Percentiles rank a stretch among this genome's conserved stretches.
Conservation (phyloP, 2,797 vertebrate species). For the Hybognathus amarus region DNA sequence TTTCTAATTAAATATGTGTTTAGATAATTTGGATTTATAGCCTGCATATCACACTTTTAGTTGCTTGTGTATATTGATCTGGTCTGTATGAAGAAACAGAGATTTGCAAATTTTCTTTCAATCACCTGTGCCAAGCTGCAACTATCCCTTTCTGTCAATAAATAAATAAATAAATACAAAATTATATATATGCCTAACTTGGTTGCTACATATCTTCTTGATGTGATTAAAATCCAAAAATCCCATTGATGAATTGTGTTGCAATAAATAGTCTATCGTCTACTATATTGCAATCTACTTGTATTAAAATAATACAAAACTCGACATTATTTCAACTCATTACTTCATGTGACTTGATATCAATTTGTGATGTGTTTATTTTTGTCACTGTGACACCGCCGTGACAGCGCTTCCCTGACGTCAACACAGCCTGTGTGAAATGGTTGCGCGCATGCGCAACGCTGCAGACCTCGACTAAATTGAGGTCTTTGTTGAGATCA, state of each 20-base stretch:
- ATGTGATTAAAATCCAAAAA: neutral
- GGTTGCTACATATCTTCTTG: neutral
- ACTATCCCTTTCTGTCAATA: too few relatives aligned
- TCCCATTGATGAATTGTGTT: neutral
- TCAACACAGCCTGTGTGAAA: slow-evolving; percentile 63
- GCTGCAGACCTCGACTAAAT: slow-evolving; percentile 19
- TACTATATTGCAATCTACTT: neutral
- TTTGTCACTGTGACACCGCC: slow-evolving; percentile 8
- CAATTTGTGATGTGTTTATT: neutral
- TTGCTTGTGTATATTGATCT: neutral
- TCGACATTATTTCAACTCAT: neutral
- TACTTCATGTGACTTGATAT: neutral
- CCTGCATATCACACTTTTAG: neutral
- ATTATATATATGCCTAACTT: neutral
- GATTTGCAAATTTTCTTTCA: neutral
- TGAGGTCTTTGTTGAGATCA: slow-evolving; percentile 69
- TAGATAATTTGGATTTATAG: neutral
- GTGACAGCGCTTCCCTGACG: slow-evolving; percentile 59
- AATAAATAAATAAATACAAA: too few relatives aligned
- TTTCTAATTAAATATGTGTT: neutral
- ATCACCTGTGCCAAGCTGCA: neutral
- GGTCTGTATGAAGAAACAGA: neutral
- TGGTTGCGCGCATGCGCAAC: slow-evolving; percentile 69
- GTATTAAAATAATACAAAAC: neutral
- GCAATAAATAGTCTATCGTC: neutral